Conservation (phyloP, 2,113 vertebrate species). For the Aptenodytes patagonicus region DNA sequence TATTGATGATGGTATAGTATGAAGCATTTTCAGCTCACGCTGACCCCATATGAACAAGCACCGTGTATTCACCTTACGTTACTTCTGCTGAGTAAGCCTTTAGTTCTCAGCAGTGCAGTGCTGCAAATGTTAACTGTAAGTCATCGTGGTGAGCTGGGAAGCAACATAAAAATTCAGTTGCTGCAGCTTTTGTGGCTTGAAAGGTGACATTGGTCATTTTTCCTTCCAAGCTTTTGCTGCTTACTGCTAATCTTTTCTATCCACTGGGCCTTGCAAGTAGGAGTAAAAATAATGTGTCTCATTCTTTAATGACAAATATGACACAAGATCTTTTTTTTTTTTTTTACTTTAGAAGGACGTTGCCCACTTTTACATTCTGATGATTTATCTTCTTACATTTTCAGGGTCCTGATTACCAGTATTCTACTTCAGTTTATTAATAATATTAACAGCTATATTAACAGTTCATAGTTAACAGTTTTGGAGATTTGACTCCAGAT, state of each 20-base stretch:
- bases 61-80: neutral
- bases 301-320: neutral
- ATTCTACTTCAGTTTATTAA: neutral
- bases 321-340: neutral
- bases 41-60: neutral
- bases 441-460: neutral
- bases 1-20: constrained; percentile 7
- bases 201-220: constrained; percentile 28
- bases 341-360: neutral
- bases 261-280: neutral
- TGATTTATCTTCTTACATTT: neutral
- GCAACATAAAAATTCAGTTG: constrained; percentile 52
- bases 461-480: neutral
- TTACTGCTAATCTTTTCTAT: constrained; percentile 2
- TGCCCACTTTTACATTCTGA: neutral
- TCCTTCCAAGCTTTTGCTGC: neutral
- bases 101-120: neutral
- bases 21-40: neutral
- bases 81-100: constrained; percentile 47
- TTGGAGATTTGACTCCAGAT: neutral
- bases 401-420: neutral
- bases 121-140: constrained; percentile 59
- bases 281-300: neutral
- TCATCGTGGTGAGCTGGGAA: constrained; percentile 20
- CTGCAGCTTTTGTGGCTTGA: constrained; percentile 30